phyloP scores from a whole-genome alignment of 2,888 invertebrate genomes.

The Cataglyphis cursor region DNA sequence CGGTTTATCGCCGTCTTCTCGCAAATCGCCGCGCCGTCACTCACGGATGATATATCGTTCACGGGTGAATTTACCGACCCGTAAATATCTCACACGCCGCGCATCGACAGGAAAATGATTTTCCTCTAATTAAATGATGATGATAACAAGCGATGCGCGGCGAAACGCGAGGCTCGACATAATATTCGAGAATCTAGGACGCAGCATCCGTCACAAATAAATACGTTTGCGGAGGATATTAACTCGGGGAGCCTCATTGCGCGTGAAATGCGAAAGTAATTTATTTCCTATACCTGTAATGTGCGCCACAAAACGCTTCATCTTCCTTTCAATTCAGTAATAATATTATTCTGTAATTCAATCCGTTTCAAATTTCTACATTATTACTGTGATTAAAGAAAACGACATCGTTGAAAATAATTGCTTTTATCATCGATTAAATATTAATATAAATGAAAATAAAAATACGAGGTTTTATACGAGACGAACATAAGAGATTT shows the following conservation, averaged over 20 bases:
- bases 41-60: conserved; percentile 50
- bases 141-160: background rate
- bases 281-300: background rate
- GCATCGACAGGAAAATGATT: conserved; percentile 11
- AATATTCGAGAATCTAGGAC: background rate
- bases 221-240: background rate
- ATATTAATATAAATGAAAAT: background rate
- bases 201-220: background rate
- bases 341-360: background rate
- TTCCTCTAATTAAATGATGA: conserved; percentile 28
- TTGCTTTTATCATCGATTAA: background rate
- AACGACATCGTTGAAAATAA: background rate
- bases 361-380: background rate
- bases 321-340: background rate
- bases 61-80: conserved; percentile 18
- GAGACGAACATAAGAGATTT: background rate
- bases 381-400: background rate
- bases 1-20: conserved; percentile 30
- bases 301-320: background rate
- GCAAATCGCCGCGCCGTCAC: conserved; percentile 24
- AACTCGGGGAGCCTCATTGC: background rate
- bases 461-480: background rate
- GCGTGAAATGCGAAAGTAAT: conserved; percentile 7
- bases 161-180: background rate
- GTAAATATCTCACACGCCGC: conserved; percentile 23